Evolutionary conservation across 2,888 invertebrate species (phyloP), one percentile per base, ranked within the genome.

Genomic region (Hofmannophila pseudospretella): DNA sequence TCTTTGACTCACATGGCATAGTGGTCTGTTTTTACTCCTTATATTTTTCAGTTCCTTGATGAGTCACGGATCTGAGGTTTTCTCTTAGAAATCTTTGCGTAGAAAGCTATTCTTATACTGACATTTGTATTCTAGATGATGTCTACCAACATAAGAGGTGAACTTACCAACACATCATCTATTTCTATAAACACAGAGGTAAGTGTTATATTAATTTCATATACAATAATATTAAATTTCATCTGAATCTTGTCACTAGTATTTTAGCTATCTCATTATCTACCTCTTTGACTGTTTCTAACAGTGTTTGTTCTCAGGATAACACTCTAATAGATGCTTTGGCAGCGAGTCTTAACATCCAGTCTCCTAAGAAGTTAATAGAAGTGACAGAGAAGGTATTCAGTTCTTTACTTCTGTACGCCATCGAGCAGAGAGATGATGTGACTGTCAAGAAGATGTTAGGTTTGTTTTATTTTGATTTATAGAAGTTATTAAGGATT

Each of bases 141-240:
- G 89, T 88, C 89, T 44, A 89, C 88, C 1, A 94, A 93, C 64
- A 82, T 96, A 20, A 88, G 96, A 32, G 96, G 96, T 1, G 96
- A 96, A 70, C 68, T 96, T 50, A 94, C 94, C 38, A 81, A 34
- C 7, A 23, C 36, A 3, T 51, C 73, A 2, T 71, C 79, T 1
- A 62, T 72, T 41, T 61, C 58, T 16, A 58, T 79, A 0, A 26
- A 35, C 2, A 32, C 28, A 2, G 69, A 74, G 58, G 84, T 81
- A n/a, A 16, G 16, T 16, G 16, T 16, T 16, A 16, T n/a, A n/a
- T n/a, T n/a, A n/a, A n/a, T n/a, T n/a, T n/a, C n/a, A n/a, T n/a
- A n/a, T n/a, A n/a, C n/a, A n/a, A n/a, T n/a, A n/a, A n/a, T n/a
- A n/a, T n/a, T n/a, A n/a, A n/a, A n/a, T n/a, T n/a, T n/a, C n/a